Evolutionary conservation across 2,888 invertebrate genomes (phyloP), one percentile per base, ranked within the genome.

Genomic region (Stegana nigrithorax): DNA sequence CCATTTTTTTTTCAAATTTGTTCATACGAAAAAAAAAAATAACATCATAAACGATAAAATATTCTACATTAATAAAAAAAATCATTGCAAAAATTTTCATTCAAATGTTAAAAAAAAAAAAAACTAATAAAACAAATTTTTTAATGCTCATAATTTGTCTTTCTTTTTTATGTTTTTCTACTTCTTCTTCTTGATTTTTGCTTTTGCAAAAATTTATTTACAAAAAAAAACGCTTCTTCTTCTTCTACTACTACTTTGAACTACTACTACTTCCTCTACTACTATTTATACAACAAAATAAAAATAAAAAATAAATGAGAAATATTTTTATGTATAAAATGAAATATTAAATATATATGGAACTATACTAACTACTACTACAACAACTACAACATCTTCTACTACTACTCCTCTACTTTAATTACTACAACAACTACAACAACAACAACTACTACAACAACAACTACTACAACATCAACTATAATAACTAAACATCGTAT

Each of bases 291-390:
- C 71, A 65, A 72, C 64, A 69, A 65, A 32, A 55, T 45, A 47
- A 62, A 64, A 61, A 57, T 63, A 53, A 44, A 58, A 62, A 55
- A 23, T 55, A 58, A 61, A 45, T 57, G 42, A 60, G 63, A 21
- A 27, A 47, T 14, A 42, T n/a, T 21, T 21, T 23, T 55, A 55
- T n/a, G n/a, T n/a, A n/a, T n/a, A n/a, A n/a, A n/a, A n/a, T n/a
- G n/a, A n/a, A n/a, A n/a, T n/a, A n/a, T n/a, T n/a, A n/a, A n/a
- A n/a, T n/a, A n/a, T n/a, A n/a, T 81, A 74, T 75, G 83, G 82
- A 82, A 73, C 69, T 71, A 78, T 73, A 77, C 73, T 79, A 77
- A 79, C 78, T 75, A 81, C 81, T 73, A 82, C 66, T 59, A 69
- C 67, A 59, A 67, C 67, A 72, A 78, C 80, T 68, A 53, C 19